phyloP scores from a whole-genome alignment of 1,140 invertebrate species.

The Drosophila santomea region DNA sequence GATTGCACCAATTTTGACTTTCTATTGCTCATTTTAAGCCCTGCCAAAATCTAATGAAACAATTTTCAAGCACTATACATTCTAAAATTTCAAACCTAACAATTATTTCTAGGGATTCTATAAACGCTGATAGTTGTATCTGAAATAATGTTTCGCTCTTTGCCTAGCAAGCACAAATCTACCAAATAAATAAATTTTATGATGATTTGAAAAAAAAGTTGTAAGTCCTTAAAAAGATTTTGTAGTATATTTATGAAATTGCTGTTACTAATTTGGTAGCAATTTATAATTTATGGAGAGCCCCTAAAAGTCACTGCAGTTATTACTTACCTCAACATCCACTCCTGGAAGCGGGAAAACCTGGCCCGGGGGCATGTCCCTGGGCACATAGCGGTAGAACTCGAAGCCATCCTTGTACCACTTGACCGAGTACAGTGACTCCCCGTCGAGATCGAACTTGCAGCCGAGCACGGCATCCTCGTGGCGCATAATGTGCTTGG shows the following conservation, averaged over 20 bases:
- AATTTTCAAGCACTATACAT: slow-evolving; percentile 14
- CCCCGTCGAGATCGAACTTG: slow-evolving; percentile 92
- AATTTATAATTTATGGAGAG: no score
- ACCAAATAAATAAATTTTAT: no score
- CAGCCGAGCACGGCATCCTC: slow-evolving; percentile 90
- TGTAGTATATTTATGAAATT: no score
- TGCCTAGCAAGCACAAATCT: no score
- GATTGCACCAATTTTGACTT: slow-evolving; percentile 68
- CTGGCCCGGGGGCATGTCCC: slow-evolving; percentile 89
- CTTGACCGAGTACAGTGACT: slow-evolving; percentile 93
- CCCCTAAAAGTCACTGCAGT: no score
- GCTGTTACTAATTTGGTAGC: no score
- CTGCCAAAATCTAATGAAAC: background rate
- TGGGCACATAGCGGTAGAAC: slow-evolving; percentile 93
- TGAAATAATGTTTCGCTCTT: no score
- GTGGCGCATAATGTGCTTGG: slow-evolving; percentile 88
- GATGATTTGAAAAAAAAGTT: no score
- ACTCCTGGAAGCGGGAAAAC: slow-evolving; percentile 91
- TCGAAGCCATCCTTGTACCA: slow-evolving; percentile 96
- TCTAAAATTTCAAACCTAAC: background rate
- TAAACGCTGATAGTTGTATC: no score
- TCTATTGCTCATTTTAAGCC: slow-evolving; percentile 44
- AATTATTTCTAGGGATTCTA: background rate
- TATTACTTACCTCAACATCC: slow-evolving; percentile 90
- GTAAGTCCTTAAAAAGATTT: no score